phyloP scores from a whole-genome alignment of 64 coral and sea anemone species.

The Platygyra sinensis region DNA sequence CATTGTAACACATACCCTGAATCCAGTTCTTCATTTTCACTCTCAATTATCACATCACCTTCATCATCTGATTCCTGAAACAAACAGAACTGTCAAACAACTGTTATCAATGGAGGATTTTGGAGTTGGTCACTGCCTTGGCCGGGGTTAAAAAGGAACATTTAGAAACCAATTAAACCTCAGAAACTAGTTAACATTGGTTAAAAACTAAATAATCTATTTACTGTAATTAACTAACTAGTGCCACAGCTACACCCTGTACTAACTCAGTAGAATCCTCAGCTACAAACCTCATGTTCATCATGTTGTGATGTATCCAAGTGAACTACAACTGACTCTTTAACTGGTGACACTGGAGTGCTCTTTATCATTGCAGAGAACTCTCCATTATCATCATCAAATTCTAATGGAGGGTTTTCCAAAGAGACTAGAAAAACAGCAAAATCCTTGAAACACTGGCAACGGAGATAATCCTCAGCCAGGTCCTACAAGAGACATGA shows the following conservation, averaged over 20 bases:
- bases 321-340: constrained; percentile 18
- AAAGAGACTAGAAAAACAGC: constrained; percentile 42
- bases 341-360: constrained; percentile 27
- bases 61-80: constrained; percentile 59
- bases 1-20: constrained; percentile 48
- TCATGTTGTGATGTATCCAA: constrained; percentile 29
- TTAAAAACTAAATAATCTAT: too few relatives aligned
- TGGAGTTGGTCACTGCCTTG: too few relatives aligned
- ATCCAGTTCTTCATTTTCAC: constrained; percentile 55
- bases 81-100: not conserved
- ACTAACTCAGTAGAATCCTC: too few relatives aligned
- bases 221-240: too few relatives aligned
- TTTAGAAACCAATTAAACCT: too few relatives aligned
- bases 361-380: constrained; percentile 51
- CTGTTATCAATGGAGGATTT: not conserved
- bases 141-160: too few relatives aligned
- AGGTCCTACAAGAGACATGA: constrained; percentile 18
- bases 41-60: constrained; percentile 70
- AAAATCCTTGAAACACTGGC: constrained; percentile 36
- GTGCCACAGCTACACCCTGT: too few relatives aligned
- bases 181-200: too few relatives aligned
- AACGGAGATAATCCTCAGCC: constrained; percentile 44
- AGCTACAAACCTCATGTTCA: constrained; percentile 1
- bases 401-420: constrained; percentile 39
- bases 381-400: constrained; percentile 33